Base-by-base conservation (phyloP, 30 jellyfish, hydroid and myxozoan species). In the Aurelia sp. region DNA sequence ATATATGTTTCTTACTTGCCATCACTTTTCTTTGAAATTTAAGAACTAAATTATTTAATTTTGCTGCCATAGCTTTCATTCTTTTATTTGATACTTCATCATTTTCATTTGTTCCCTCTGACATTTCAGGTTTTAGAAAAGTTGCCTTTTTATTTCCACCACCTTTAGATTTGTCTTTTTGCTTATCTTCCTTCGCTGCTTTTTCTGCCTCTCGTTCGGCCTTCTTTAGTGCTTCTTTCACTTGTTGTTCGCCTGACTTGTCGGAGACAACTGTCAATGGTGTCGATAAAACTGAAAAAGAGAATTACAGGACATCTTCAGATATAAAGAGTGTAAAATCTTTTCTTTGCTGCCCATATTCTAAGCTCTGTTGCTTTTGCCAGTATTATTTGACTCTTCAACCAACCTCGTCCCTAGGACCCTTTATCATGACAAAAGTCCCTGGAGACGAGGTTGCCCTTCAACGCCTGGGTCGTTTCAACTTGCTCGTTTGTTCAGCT, bases 181-280 rank as follows among this genome's bases (percentile, higher is more conserved):
- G 15, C 52, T 52, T 72, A 37, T 58, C 73, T 30, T 79, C 90
- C 71, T 94, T 88, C 44, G 99, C 97, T 11, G 99, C 99, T 33
- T 83, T 66, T 60, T 86, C 96, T n/a, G 99, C 95, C 85, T 94
- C 99, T 61, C 86, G 85, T 55, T 94, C 99, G 60, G 99, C 99
- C 68, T 87, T 89, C 31, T 78, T 86, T 22, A 94, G 65, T 10
- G 99, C 99, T 67, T 94, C 99, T 84, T 94, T 94, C 63, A 94
- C 99, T 89, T 94, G 99, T 79, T 94, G 97, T 59, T 89, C 99
- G 11, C 99, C 99, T 7, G 97, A 81, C 58, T 94, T 94, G 62
- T 96, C 96, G 13, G 97, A 78, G 13, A 94, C 97, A 41, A 94
- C 96, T 41, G 96, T 96, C 80, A 94, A 84, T n/a, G 99, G 98